A percentile compares a stretch with the other conserved stretches of the same genome.
Evolutionary conservation across 2,113 vertebrate genomes (phyloP).

Genomic region (Carassius auratus): DNA sequence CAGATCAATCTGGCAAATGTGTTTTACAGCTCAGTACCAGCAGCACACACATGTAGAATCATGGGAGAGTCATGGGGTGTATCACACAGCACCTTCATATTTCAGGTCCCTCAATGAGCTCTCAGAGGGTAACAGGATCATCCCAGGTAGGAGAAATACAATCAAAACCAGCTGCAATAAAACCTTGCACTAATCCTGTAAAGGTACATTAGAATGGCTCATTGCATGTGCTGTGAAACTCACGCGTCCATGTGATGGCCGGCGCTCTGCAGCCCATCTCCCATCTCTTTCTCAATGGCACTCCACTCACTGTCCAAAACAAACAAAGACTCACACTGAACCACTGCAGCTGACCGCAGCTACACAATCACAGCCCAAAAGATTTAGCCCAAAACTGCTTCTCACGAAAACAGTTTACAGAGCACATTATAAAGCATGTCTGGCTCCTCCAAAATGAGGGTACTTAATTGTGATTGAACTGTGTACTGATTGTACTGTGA

Average conservation of each 20-base stretch:
- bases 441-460: conserved; percentile 8
- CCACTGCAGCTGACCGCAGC: conserved; percentile 7
- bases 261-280: conserved; percentile 93
- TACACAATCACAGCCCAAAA: background rate
- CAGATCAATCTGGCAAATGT: conserved; percentile 52
- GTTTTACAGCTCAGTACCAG: conserved; percentile 45
- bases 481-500: background rate
- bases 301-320: conserved; percentile 87
- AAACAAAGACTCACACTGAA: conserved; percentile 16
- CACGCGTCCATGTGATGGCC: conserved; percentile 97
- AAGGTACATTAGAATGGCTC: conserved; percentile 39
- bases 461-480: conserved; percentile 4
- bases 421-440: conserved; percentile 26
- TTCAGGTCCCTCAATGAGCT: conserved; percentile 47
- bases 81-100: conserved; percentile 47
- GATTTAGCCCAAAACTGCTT: conserved; percentile 23
- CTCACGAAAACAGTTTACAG: conserved; percentile 13
- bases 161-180: conserved; percentile 36
- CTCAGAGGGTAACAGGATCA: conserved; percentile 42
- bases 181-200: conserved; percentile 43
- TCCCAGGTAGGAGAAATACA: conserved; percentile 17
- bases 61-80: conserved; percentile 22
- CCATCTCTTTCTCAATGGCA: conserved; percentile 95
- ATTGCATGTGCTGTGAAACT: conserved; percentile 67
- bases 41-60: conserved; percentile 30